Conservation (phyloP, 2,888 invertebrate species). For the Lepas anatifera region DNA sequence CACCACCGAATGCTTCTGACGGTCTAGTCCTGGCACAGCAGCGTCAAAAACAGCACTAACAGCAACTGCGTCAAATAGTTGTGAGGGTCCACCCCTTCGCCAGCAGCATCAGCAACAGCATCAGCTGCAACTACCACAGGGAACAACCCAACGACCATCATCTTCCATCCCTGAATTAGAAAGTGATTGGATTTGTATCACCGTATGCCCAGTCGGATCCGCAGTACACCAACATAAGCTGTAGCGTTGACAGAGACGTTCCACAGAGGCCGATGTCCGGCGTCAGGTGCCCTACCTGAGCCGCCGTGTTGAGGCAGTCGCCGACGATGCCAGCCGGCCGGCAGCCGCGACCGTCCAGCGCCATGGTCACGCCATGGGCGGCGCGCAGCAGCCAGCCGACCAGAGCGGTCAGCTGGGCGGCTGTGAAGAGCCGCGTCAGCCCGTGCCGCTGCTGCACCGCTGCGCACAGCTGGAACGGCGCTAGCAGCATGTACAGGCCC, state of each 20-base stretch:
- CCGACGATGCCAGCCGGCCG: slow-evolving; percentile 70
- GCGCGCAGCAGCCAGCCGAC: slow-evolving; percentile 75
- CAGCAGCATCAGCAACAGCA: slow-evolving; percentile 68
- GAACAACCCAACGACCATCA: not conserved
- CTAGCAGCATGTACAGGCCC: slow-evolving; percentile 59
- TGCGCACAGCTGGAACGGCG: slow-evolving; percentile 84
- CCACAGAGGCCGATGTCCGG: too few species aligned
- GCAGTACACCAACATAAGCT: too few species aligned
- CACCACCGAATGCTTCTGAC: slow-evolving; percentile 92
- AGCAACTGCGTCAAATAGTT: slow-evolving; percentile 64
- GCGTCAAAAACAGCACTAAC: slow-evolving; percentile 79
- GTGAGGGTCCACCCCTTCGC: too few species aligned
- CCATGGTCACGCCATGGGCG: slow-evolving; percentile 76
- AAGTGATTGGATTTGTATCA: too few species aligned
- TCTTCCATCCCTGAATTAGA: too few species aligned
- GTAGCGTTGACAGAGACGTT: too few species aligned
- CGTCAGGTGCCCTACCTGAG: slow-evolving; percentile 55
- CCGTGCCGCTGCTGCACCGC: slow-evolving; percentile 78
- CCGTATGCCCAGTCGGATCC: too few species aligned
- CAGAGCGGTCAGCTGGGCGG: slow-evolving; percentile 72
- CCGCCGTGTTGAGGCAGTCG: slow-evolving; percentile 81
- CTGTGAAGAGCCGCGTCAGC: slow-evolving; percentile 78
- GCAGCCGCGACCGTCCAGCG: slow-evolving; percentile 78
- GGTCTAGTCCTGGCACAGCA: slow-evolving; percentile 95
- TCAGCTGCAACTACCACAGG: slow-evolving; percentile 49